Base-by-base conservation (phyloP, 2,797 vertebrate genomes). In the Chiroxiphia lanceolata region DNA sequence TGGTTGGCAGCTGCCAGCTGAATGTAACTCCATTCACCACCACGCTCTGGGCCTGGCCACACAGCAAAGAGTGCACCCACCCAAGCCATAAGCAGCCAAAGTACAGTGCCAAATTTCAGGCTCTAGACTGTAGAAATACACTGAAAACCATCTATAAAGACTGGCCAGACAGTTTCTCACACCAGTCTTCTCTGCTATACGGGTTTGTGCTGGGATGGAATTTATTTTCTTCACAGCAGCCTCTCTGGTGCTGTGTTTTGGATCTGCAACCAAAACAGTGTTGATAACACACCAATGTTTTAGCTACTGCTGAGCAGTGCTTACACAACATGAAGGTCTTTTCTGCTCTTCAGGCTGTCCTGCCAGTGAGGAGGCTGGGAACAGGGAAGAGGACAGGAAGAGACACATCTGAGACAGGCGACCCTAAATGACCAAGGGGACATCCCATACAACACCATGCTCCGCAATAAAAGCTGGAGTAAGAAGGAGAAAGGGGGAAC, bases 201-300 rank as follows among this genome's bases (percentile, higher is more conserved):
- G 47, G 1, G 2, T 67, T 68, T 77, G 40, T 47, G 13, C 27
- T 31, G 17, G 8, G 7, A 92, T 40, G 13, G 9, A 65, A 8
- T n/a, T 89, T 13, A 44, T 54, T 69, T 78, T 42, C 60, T 65
- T 67, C 56, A 42, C 0, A 53, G 68, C 71, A 69, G 60, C 14
- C 40, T 13, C 34, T 7, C 40, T 0, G 7, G 16, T 3, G 3
- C 33, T 11, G 3, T 29, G 14, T 20, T 86, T n/a, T 33, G 19
- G 27, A 83, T 40, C 29, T 26, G 48, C 13, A 47, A 83, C 17
- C 20, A 45, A 45, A 50, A 33, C 16, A 34, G 53, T 2, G 1
- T 2, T 54, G 40, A 6, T 7, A 71, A 54, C 15, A 36, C n/a
- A 57, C 13, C 11, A 6, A 0, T 15, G 26, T 23, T 77, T 53